Conservation (phyloP, 2,797 vertebrate genomes). For the Chaenodraco wilsoni region DNA sequence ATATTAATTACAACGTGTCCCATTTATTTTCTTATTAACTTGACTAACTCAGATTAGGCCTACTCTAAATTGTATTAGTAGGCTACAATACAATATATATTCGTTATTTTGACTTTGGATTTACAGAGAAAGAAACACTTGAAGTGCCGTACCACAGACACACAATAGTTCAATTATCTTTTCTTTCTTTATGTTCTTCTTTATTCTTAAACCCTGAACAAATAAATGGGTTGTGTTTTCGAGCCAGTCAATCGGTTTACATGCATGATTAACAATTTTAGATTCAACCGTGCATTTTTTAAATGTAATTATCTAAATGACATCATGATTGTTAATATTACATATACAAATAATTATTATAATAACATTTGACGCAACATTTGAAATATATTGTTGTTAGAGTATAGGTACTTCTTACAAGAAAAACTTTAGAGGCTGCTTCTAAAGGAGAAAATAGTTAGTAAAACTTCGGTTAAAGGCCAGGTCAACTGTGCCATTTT, state of each 20-base stretch:
- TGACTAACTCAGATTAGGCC: background rate
- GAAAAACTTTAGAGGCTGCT: background rate
- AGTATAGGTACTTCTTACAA: background rate
- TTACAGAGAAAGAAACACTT: background rate
- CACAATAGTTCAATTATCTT: background rate
- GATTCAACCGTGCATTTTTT: background rate
- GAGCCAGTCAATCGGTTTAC: background rate
- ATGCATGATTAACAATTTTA: background rate
- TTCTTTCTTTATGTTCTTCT: background rate
- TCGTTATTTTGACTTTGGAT: background rate
- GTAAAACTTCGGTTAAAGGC: background rate
- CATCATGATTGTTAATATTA: background rate
- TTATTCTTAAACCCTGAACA: background rate
- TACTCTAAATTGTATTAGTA: background rate
- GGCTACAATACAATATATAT: background rate
- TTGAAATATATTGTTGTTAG: background rate
- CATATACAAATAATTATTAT: background rate
- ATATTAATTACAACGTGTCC: too few species aligned
- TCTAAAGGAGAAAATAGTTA: background rate
- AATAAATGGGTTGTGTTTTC: background rate
- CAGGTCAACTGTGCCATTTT: background rate
- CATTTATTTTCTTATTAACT: background rate
- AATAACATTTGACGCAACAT: background rate
- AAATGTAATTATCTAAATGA: background rate
- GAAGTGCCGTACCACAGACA: background rate